phyloP scores from a whole-genome alignment of 2,797 vertebrate species.

The Sebastes itinus region DNA sequence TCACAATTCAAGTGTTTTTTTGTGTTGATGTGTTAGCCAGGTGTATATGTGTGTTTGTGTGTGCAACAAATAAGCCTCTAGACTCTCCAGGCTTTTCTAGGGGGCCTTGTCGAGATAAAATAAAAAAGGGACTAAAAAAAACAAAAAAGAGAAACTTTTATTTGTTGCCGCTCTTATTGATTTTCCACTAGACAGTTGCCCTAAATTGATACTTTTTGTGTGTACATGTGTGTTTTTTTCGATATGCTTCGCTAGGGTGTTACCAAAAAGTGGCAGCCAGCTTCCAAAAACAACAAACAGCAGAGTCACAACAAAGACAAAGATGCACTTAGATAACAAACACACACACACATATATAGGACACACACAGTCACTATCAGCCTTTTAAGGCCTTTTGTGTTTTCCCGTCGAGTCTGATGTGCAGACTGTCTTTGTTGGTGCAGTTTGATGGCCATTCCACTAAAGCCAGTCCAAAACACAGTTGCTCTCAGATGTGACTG shows the following conservation, averaged over 20 bases:
- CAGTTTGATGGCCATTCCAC: constrained; percentile 18
- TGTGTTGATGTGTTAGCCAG: background rate
- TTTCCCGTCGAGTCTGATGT: background rate
- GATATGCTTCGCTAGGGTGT: background rate
- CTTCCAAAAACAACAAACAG: constrained; percentile 9
- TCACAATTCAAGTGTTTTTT: background rate
- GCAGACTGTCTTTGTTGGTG: background rate
- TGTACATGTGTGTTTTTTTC: background rate
- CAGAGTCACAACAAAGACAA: background rate
- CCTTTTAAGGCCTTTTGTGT: background rate
- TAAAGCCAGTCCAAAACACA: constrained; percentile 18
- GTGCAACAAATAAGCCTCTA: constrained; percentile 22
- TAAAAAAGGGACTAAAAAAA: background rate
- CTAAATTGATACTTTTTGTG: constrained; percentile 27
- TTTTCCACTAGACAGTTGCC: constrained; percentile 27
- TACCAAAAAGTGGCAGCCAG: background rate
- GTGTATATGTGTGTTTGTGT: background rate
- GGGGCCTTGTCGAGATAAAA: background rate
- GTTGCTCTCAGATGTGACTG: constrained; percentile 19
- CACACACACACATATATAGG: background rate
- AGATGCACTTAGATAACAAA: constrained; percentile 15
- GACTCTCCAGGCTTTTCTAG: constrained; percentile 15
- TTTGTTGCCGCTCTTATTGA: constrained; percentile 18
- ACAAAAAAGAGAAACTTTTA: constrained; percentile 1
- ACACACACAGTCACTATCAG: background rate